Evolutionary conservation across 2,888 invertebrate genomes (phyloP).

Genomic region (Clostera curtula): DNA sequence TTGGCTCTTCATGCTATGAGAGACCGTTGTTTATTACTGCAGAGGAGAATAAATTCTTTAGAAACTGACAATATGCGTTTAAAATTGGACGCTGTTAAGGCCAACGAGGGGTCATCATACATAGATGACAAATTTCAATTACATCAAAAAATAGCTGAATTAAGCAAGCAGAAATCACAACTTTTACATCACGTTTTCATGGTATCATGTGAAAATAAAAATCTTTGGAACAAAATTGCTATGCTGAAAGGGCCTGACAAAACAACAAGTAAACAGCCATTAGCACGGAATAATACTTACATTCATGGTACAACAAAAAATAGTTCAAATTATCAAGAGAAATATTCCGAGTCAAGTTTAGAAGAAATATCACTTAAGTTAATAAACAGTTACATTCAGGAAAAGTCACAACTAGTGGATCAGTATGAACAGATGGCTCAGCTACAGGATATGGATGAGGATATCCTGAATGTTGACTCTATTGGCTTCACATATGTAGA

Average conservation of each 20-base stretch:
- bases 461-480: slow-evolving; percentile 73
- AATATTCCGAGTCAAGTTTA: slow-evolving; percentile 77
- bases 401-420: slow-evolving; percentile 80
- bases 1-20: slow-evolving; percentile 87
- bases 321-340: slow-evolving; percentile 72
- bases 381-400: slow-evolving; percentile 80
- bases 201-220: slow-evolving; percentile 88
- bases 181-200: slow-evolving; percentile 85
- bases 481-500: slow-evolving; percentile 79
- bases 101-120: slow-evolving; percentile 38
- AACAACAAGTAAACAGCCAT: slow-evolving; percentile 37
- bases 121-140: slow-evolving; percentile 64
- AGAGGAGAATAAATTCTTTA: slow-evolving; percentile 79
- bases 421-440: slow-evolving; percentile 81
- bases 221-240: slow-evolving; percentile 84
- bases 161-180: slow-evolving; percentile 84
- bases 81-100: slow-evolving; percentile 49
- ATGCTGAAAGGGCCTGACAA: slow-evolving; percentile 54
- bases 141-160: slow-evolving; percentile 79
- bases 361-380: slow-evolving; percentile 86
- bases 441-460: slow-evolving; percentile 70
- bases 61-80: slow-evolving; percentile 86
- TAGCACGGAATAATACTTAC: slow-evolving; percentile 75
- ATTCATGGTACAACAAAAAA: slow-evolving; percentile 79
- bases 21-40: slow-evolving; percentile 85